Base-by-base conservation (phyloP, 2,888 invertebrate genomes). In the Ornithoptera alexandrae region DNA sequence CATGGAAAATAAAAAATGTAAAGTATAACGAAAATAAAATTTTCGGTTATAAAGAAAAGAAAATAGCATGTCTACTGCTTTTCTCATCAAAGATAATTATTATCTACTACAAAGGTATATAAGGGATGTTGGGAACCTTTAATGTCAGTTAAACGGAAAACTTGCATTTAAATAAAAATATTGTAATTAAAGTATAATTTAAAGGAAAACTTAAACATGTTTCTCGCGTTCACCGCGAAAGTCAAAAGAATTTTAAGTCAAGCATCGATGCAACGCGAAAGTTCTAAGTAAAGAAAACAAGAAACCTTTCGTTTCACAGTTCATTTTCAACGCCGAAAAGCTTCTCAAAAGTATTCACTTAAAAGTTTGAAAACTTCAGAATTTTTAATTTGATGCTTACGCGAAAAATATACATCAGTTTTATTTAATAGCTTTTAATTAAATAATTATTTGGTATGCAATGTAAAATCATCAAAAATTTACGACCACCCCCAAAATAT, bases 211-310 rank as follows among this genome's bases (percentile, higher is more conserved):
- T 70, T 70, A 66, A 62, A 62, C 53, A 70, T 66, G 62, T 70
- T 22, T 66, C 59, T 53, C 53, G 62, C n/a, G 62, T 50, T 17
- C 53, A 62, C 65, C 64, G 71, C 72, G 72, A 72, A 76, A 75
- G 73, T 73, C 73, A 69, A 70, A 71, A 78, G 69, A 70, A 75
- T 72, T 75, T 75, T 74, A 76, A 77, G 75, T 76, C 73, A 67
- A 70, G 74, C 74, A 76, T 76, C 75, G 76, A 78, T 77, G 77
- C 74, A 70, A 75, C 72, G 71, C 59, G 71, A 67, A 73, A 76
- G 73, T 76, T 75, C 71, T 73, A 74, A 74, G 75, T 70, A 72
- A 73, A 74, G 74, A 76, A 74, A 75, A 75, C 50, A 66, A 62
- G 62, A 72, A 65, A 75, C 75, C 75, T 77, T 76, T 75, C 73